Evolutionary conservation across 2,888 invertebrate species (phyloP).

Genomic region (Masnerella sp.): DNA sequence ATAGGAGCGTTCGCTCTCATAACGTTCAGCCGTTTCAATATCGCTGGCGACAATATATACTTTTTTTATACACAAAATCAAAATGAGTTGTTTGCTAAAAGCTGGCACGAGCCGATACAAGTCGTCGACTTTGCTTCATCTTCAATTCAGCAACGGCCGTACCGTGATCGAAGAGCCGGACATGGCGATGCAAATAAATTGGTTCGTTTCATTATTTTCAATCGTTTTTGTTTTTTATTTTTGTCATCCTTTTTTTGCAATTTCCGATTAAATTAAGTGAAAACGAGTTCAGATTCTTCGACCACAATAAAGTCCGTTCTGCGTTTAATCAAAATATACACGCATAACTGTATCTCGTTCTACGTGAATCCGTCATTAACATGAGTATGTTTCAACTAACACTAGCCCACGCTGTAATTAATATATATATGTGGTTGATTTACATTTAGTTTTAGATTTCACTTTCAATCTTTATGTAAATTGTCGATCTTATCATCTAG

Average conservation of each 20-base stretch:
- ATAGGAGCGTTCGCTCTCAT: constrained; percentile 36
- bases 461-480: constrained; percentile 74
- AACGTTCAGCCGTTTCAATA: constrained; percentile 48
- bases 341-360: constrained; percentile 57
- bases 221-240: constrained; percentile 3
- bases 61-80: constrained; percentile 48
- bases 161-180: constrained; percentile 26
- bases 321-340: constrained; percentile 58
- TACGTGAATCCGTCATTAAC: constrained; percentile 58
- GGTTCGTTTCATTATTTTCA: not conserved
- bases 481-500: constrained; percentile 72
- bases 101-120: constrained; percentile 56
- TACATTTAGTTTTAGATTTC: constrained; percentile 76
- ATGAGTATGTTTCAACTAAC: constrained; percentile 56
- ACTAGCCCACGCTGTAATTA: constrained; percentile 58
- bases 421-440: constrained; percentile 62
- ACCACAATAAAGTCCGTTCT: constrained; percentile 21
- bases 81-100: constrained; percentile 49
- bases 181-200: not conserved
- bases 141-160: constrained; percentile 41
- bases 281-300: constrained; percentile 17
- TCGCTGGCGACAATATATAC: constrained; percentile 38
- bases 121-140: constrained; percentile 49
- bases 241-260: constrained; percentile 3
- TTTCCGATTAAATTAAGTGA: not conserved